Evolutionary conservation across 2,888 invertebrate genomes (phyloP).

Genomic region (Artemia sinica): DNA sequence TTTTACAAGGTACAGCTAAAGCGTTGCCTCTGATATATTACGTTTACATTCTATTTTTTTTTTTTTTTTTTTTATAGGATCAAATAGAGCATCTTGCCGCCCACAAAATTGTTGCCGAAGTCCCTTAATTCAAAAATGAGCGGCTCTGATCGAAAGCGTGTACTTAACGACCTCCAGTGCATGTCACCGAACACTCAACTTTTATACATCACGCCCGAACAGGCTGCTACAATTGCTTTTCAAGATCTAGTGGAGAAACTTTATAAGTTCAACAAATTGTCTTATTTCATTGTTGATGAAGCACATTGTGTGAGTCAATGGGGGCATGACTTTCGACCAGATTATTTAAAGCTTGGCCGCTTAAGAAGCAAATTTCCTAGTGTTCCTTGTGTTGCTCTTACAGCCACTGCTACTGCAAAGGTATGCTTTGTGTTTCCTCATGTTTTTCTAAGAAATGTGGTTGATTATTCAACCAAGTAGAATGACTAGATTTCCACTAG

Average conservation of each 20-base stretch:
- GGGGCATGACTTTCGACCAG: slow-evolving; percentile 95
- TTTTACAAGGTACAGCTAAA: too few relatives aligned
- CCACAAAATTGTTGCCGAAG: slow-evolving; percentile 59
- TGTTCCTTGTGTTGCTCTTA: slow-evolving; percentile 75
- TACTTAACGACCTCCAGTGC: slow-evolving; percentile 56
- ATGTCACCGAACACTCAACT: slow-evolving; percentile 58
- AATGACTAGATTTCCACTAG: background rate
- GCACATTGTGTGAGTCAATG: slow-evolving; percentile 96
- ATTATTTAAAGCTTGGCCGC: slow-evolving; percentile 71
- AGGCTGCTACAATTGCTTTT: slow-evolving; percentile 62
- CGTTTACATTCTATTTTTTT: too few relatives aligned
- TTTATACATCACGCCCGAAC: slow-evolving; percentile 91
- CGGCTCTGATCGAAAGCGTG: slow-evolving; percentile 51
- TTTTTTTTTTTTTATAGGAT: slow-evolving; percentile 41
- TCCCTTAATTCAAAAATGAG: slow-evolving; percentile 84
- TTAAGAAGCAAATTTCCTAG: slow-evolving; percentile 44
- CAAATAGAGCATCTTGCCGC: slow-evolving; percentile 70
- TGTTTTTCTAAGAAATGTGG: slow-evolving; percentile 17
- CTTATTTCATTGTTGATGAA: slow-evolving; percentile 88
- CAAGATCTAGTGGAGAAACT: slow-evolving; percentile 49
- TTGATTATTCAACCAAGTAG: too few relatives aligned
- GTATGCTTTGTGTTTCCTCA: slow-evolving; percentile 30
- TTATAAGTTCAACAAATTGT: slow-evolving; percentile 54
- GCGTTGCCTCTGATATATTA: too few relatives aligned
- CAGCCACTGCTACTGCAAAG: slow-evolving; percentile 71